A percentile compares a stretch with the other conserved stretches of the same genome.
phyloP scores from a whole-genome alignment of 1,140 invertebrate species.

The Danaus melanippus region DNA sequence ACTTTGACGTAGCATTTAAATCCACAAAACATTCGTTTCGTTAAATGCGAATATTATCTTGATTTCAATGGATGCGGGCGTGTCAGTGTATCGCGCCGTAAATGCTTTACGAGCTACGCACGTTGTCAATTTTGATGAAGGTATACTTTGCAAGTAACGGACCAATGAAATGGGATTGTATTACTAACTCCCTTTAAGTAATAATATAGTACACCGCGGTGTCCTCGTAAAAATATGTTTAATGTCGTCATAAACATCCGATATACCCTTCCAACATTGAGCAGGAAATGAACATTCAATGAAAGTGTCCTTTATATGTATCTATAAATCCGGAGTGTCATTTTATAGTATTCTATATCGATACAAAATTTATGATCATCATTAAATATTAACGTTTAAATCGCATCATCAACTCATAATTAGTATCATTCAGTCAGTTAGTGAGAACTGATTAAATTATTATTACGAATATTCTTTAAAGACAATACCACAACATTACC shows the following conservation, averaged over 20 bases:
- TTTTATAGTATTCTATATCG: slow-evolving; percentile 53
- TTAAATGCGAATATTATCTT: slow-evolving; percentile 34
- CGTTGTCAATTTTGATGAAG: slow-evolving; percentile 56
- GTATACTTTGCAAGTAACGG: slow-evolving; percentile 48
- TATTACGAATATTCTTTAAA: background rate
- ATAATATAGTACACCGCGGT: slow-evolving; percentile 54
- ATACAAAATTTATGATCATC: slow-evolving; percentile 35
- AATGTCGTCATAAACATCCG: slow-evolving; percentile 65
- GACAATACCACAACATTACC: background rate
- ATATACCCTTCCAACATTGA: slow-evolving; percentile 45
- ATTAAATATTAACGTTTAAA: slow-evolving; percentile 33
- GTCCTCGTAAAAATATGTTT: slow-evolving; percentile 70
- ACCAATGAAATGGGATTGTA: slow-evolving; percentile 50
- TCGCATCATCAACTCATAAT: slow-evolving; percentile 6
- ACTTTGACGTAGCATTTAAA: slow-evolving; percentile 17
- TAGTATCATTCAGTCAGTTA: background rate
- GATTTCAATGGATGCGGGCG: slow-evolving; percentile 31
- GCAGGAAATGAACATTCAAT: slow-evolving; percentile 48
- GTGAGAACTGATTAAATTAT: background rate
- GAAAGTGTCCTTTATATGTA: slow-evolving; percentile 46
- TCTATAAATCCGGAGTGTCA: slow-evolving; percentile 58
- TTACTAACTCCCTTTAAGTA: slow-evolving; percentile 43
- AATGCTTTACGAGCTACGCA: slow-evolving; percentile 50
- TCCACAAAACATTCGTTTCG: slow-evolving; percentile 27
- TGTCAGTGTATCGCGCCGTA: slow-evolving; percentile 36